Evolutionary conservation across 2,797 vertebrate species (phyloP).

Genomic region (Sebastes dallii): DNA sequence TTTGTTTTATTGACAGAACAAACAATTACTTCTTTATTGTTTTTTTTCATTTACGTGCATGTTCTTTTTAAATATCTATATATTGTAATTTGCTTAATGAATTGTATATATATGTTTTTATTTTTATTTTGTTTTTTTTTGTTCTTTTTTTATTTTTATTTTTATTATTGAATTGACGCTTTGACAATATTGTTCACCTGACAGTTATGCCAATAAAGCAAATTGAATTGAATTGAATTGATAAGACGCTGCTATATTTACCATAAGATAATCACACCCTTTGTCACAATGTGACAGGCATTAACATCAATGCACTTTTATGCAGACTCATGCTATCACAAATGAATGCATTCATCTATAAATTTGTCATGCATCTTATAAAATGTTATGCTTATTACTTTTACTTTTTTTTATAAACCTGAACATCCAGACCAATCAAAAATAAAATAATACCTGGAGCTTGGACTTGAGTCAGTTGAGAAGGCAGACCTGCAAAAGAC

Average conservation of each 20-base stretch:
- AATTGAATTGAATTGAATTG: no score
- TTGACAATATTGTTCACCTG: no score
- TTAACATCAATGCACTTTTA: not conserved
- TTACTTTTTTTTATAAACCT: not conserved
- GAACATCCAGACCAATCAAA: not conserved
- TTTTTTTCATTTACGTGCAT: no score
- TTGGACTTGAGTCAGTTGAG: not conserved
- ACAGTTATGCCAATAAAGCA: no score
- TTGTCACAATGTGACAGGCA: not conserved
- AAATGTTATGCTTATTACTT: not conserved
- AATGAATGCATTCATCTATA: not conserved
- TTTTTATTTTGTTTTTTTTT: no score
- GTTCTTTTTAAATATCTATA: no score
- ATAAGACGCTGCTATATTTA: not conserved
- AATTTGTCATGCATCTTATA: not conserved
- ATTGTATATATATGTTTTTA: no score
- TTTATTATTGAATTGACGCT: no score
- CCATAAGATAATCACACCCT: not conserved
- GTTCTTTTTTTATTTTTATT: no score
- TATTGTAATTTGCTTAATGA: no score
- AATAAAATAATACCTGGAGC: not conserved
- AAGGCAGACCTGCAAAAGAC: not conserved
- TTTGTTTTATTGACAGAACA: no score
- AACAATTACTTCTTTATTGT: no score
- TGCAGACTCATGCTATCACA: not conserved